Conservation (phyloP, 2,888 invertebrate species). For the Athripsodes cinereus region DNA sequence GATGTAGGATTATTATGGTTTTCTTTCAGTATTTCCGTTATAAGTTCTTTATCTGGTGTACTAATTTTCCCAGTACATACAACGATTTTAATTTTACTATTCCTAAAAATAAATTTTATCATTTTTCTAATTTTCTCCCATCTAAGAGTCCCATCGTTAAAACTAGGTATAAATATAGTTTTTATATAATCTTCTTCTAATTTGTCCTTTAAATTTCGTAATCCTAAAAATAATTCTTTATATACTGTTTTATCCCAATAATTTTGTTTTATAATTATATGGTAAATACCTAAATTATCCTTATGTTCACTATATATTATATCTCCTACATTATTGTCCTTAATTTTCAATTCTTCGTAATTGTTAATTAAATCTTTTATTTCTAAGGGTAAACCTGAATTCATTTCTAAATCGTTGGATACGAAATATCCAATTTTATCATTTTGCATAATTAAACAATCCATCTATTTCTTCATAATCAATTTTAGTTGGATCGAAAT, state of each 20-base stretch:
- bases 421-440: neutral
- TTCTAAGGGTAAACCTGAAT: neutral
- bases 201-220: neutral
- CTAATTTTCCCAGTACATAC: neutral
- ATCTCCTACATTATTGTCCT: neutral
- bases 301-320: neutral
- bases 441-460: neutral
- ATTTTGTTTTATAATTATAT: neutral
- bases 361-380: neutral
- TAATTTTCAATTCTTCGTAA: neutral
- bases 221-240: neutral
- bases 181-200: neutral
- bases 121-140: neutral
- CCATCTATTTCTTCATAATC: conserved; percentile 6
- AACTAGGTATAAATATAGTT: neutral
- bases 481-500: neutral
- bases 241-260: neutral
- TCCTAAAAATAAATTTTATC: neutral
- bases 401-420: neutral
- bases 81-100: neutral
- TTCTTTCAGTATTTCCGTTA: neutral
- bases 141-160: neutral
- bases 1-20: conserved; percentile 1
- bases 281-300: neutral
- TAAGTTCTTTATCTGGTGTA: neutral